phyloP scores from a whole-genome alignment of 2,113 vertebrate species.

The Hydropotes inermis region DNA sequence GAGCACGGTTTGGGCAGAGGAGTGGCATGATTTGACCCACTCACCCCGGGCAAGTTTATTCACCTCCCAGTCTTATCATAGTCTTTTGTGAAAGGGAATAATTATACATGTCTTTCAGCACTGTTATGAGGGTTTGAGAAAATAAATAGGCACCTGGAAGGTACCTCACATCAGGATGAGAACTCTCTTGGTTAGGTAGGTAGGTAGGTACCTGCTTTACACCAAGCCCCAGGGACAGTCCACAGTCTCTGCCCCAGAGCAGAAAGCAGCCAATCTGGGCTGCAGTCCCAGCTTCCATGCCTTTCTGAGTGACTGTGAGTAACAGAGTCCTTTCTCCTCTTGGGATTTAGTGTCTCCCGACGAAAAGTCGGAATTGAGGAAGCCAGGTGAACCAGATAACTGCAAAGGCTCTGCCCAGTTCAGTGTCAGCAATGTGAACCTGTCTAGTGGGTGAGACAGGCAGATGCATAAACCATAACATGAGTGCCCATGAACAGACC shows the following conservation, averaged over 20 bases:
- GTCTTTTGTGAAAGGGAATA: not conserved
- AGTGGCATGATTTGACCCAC: not conserved
- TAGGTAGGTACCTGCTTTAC: too few relatives aligned
- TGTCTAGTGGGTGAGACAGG: not conserved
- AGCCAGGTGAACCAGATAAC: fast-evolving
- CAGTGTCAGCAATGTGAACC: not conserved
- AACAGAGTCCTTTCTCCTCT: not conserved
- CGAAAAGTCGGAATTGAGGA: not conserved
- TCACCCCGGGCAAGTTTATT: not conserved
- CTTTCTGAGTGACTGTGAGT: not conserved
- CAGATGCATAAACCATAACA: not conserved
- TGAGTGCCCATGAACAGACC: not conserved
- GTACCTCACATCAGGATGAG: not conserved
- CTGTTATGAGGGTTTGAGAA: not conserved
- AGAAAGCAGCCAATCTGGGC: not conserved
- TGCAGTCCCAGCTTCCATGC: not conserved
- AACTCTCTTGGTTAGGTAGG: not conserved
- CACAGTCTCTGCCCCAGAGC: not conserved
- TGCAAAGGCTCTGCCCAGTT: not conserved
- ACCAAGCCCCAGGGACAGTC: not conserved
- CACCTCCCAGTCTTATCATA: not conserved
- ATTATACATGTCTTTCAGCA: not conserved
- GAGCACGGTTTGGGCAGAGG: not conserved
- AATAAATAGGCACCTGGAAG: not conserved
- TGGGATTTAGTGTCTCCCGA: not conserved